Evolutionary conservation across 1,140 invertebrate species (phyloP).

Genomic region (Neodiprion virginianus): DNA sequence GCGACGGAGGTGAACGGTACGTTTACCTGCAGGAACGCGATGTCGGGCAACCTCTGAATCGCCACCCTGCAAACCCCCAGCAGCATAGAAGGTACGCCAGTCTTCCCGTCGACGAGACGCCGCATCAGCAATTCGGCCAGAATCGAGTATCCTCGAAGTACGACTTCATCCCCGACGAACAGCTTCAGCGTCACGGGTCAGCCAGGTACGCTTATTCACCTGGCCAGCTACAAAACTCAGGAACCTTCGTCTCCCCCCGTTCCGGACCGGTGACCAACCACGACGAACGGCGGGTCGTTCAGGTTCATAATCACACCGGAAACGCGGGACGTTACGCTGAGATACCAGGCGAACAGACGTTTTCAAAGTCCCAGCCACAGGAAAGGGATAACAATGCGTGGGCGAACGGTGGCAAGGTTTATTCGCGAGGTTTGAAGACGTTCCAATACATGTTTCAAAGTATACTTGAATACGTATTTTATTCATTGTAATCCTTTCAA

Average conservation of each 20-base stretch:
- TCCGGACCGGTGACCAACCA: constrained; percentile 36
- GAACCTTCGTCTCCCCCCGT: constrained; percentile 27
- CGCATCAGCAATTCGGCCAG: constrained; percentile 23
- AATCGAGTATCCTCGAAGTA: constrained; percentile 37
- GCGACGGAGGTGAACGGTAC: constrained; percentile 37
- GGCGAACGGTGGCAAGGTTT: background rate
- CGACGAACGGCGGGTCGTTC: constrained; percentile 34
- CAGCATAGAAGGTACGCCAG: constrained; percentile 43
- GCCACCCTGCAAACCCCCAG: background rate
- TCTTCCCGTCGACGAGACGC: constrained; percentile 41
- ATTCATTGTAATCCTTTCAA: background rate
- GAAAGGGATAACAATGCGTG: background rate
- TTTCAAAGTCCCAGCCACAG: background rate
- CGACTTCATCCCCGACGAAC: constrained; percentile 48
- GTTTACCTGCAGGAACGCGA: constrained; percentile 46
- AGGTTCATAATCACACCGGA: constrained; percentile 26
- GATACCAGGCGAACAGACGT: constrained; percentile 40
- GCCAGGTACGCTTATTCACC: constrained; percentile 45
- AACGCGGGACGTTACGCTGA: constrained; percentile 37
- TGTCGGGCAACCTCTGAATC: background rate
- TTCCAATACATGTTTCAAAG: background rate
- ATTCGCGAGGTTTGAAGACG: background rate
- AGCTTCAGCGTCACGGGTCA: constrained; percentile 38
- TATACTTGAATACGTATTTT: constrained; percentile 3
- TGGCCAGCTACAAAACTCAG: constrained; percentile 32